A percentile compares a stretch with the other conserved stretches of the same genome.
Evolutionary conservation across 2,113 vertebrate species (phyloP).

Genomic region (Macheiramphus alcinus): DNA sequence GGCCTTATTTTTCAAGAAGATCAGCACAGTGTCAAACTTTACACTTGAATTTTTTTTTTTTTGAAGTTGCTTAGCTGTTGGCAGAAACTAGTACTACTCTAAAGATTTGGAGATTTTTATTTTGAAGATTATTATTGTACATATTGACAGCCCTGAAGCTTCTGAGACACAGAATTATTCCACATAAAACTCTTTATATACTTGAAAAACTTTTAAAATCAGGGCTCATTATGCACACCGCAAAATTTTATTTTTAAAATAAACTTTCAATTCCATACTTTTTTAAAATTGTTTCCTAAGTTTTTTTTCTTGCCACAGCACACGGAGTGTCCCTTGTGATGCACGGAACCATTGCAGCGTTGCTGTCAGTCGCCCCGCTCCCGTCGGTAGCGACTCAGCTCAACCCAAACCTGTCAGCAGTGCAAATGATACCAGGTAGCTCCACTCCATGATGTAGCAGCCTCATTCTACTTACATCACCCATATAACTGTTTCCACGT

Average conservation of each 20-base stretch:
- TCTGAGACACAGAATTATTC: background rate
- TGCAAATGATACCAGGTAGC: constrained; percentile 95
- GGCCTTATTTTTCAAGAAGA: background rate
- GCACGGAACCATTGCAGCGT: constrained; percentile 85
- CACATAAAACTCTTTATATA: background rate
- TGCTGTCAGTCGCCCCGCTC: constrained; percentile 80
- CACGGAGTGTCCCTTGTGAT: constrained; percentile 87
- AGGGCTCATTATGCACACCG: background rate
- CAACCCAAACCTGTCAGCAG: constrained; percentile 83
- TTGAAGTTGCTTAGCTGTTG: background rate
- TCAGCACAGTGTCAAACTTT: background rate
- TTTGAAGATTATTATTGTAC: background rate
- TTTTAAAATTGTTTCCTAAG: constrained; percentile 68
- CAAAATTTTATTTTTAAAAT: background rate
- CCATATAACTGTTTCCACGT: background rate
- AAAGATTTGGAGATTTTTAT: background rate
- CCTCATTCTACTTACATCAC: constrained; percentile 10
- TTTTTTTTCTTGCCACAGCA: constrained; percentile 86
- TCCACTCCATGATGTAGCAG: background rate
- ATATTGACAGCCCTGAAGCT: background rate
- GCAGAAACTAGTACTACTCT: background rate
- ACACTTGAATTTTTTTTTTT: background rate
- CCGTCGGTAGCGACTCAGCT: constrained; percentile 78
- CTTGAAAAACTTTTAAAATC: background rate
- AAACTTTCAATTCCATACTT: background rate